A percentile compares a stretch with the other conserved stretches of the same genome.
Evolutionary conservation across 2,888 invertebrate genomes (phyloP).

Genomic region (Latrodectus hesperus): DNA sequence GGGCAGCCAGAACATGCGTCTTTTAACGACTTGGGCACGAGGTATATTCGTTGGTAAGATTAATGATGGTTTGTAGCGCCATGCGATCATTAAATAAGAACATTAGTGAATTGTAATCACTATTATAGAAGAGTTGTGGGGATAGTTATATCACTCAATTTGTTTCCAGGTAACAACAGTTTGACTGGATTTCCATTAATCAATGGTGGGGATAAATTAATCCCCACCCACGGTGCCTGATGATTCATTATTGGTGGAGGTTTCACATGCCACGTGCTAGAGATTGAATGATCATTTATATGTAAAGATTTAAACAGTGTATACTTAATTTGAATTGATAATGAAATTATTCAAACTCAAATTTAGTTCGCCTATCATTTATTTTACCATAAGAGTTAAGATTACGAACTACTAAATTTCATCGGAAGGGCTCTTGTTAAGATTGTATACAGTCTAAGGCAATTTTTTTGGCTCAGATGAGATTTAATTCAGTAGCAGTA

Average conservation of each 20-base stretch:
- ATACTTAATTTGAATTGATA: too few species aligned
- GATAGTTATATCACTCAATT: slow-evolving; percentile 36
- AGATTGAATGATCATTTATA: too few species aligned
- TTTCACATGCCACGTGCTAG: not conserved
- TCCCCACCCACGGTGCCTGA: not conserved
- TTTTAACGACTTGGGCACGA: not conserved
- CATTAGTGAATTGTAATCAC: slow-evolving; percentile 48
- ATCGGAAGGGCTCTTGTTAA: too few species aligned
- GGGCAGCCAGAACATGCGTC: not conserved
- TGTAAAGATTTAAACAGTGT: too few species aligned
- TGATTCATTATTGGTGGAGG: not conserved
- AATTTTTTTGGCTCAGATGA: too few species aligned
- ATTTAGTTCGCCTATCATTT: too few species aligned
- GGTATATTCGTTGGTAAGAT: not conserved
- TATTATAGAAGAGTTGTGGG: slow-evolving; percentile 29
- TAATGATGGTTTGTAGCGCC: slow-evolving; percentile 58
- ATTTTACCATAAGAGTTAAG: too few species aligned
- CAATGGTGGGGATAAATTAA: not conserved
- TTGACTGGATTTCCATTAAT: not conserved
- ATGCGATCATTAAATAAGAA: slow-evolving; percentile 38
- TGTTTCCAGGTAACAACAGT: not conserved
- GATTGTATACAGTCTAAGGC: too few species aligned
- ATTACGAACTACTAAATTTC: too few species aligned
- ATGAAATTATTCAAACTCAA: too few species aligned
- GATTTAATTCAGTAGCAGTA: too few species aligned